These are phyloP conservation scores for Ceraclea dissimilis DNA, from an alignment of 2,888 invertebrate genomes.

Conservation along the genomic window DNA sequence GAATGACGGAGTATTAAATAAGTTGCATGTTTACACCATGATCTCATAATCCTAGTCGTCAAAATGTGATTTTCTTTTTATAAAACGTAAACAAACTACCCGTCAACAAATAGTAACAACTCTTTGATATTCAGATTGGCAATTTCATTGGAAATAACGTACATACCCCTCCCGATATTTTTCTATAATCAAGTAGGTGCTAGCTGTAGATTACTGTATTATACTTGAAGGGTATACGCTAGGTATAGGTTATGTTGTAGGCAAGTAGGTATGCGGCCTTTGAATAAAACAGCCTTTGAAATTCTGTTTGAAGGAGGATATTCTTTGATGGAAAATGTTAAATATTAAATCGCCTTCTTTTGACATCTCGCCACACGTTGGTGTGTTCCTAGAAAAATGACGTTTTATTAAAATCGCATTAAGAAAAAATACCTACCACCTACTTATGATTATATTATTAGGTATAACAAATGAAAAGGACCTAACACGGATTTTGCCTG, in stretches of 20 bases:
- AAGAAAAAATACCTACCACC: too few relatives aligned
- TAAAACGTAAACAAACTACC: constrained; percentile 5
- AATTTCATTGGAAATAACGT: constrained; percentile 25
- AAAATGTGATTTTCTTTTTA: too few relatives aligned
- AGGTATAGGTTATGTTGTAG: too few relatives aligned
- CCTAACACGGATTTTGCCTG: too few relatives aligned
- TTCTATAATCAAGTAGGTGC: constrained; percentile 13
- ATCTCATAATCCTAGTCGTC: too few relatives aligned
- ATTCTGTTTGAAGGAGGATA: constrained; percentile 7
- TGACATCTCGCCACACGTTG: constrained; percentile 12
- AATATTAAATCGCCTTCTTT: constrained; percentile 22
- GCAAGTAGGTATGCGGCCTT: too few relatives aligned
- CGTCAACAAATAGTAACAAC: constrained; percentile 12
- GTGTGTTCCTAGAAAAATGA: not conserved
- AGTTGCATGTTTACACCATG: too few relatives aligned
- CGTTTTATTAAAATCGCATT: too few relatives aligned
- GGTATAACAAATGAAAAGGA: too few relatives aligned
- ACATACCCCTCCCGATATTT: constrained; percentile 16
- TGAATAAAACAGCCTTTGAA: not conserved
- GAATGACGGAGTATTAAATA: too few relatives aligned
- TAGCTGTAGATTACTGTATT: not conserved
- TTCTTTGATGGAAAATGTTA: constrained; percentile 24
- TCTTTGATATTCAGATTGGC: constrained; percentile 25
- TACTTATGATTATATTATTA: too few relatives aligned
- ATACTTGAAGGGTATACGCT: too few relatives aligned